Evolutionary conservation across 2,113 vertebrate genomes (phyloP).

Genomic region (Centropristis striata): DNA sequence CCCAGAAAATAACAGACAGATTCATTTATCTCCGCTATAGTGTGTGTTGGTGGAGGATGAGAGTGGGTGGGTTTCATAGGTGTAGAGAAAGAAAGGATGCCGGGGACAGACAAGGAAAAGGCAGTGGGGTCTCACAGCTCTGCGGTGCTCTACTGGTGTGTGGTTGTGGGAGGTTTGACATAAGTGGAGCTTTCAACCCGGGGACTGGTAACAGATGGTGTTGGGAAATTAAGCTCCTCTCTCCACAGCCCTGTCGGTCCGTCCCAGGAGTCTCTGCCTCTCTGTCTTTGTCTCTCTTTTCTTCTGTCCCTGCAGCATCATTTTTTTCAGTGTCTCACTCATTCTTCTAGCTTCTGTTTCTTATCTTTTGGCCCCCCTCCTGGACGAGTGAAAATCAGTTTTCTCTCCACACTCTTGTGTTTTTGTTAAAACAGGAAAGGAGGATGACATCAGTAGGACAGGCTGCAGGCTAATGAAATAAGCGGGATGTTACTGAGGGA

Average conservation of each 20-base stretch:
- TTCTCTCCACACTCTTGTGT: slow-evolving; percentile 11
- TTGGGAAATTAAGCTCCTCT: slow-evolving; percentile 91
- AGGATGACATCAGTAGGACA: slow-evolving; percentile 24
- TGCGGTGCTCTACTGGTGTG: slow-evolving; percentile 68
- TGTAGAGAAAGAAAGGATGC: slow-evolving; percentile 41
- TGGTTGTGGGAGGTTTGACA: slow-evolving; percentile 86
- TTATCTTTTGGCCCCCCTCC: slow-evolving; percentile 25
- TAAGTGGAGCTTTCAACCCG: slow-evolving; percentile 87
- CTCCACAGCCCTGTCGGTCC: slow-evolving; percentile 81
- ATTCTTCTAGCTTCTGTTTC: slow-evolving; percentile 25
- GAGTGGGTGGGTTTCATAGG: slow-evolving; percentile 34
- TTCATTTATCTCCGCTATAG: slow-evolving; percentile 45
- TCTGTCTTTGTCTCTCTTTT: slow-evolving; percentile 58
- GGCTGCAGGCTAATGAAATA: slow-evolving; percentile 19
- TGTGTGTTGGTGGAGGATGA: slow-evolving; percentile 26
- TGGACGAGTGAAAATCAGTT: slow-evolving; percentile 22
- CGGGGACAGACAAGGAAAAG: slow-evolving; percentile 46
- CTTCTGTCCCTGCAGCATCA: slow-evolving; percentile 28
- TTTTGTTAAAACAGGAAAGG: slow-evolving; percentile 30
- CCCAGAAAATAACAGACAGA: slow-evolving; percentile 49
- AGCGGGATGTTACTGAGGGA: background rate
- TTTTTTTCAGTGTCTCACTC: slow-evolving; percentile 35
- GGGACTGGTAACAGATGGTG: slow-evolving; percentile 93
- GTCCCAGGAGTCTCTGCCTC: slow-evolving; percentile 81
- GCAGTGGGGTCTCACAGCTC: slow-evolving; percentile 43